phyloP scores from a whole-genome alignment of 2,888 invertebrate genomes.

The Lumbricus terrestris region DNA sequence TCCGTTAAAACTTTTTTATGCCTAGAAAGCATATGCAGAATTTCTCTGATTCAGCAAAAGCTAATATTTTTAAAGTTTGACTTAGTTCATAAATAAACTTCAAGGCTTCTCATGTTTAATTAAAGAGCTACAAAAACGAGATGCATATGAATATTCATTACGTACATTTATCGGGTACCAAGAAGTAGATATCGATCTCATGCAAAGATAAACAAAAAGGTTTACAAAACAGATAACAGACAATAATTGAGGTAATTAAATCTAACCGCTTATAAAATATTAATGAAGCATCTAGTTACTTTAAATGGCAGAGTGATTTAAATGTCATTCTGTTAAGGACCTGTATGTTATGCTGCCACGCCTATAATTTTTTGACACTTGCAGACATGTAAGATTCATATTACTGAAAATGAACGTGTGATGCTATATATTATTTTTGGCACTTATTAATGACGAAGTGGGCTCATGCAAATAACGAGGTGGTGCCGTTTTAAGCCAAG shows the following conservation, averaged over 20 bases:
- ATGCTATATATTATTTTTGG: too few species aligned
- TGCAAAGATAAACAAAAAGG: background rate
- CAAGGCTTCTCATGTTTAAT: too few species aligned
- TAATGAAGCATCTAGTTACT: background rate
- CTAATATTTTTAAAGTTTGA: too few species aligned
- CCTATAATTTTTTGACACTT: background rate
- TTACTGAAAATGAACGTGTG: too few species aligned
- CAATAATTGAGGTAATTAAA: background rate
- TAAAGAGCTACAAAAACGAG: background rate
- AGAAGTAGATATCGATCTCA: background rate
- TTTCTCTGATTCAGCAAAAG: too few species aligned
- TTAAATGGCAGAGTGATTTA: background rate
- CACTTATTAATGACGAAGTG: too few species aligned
- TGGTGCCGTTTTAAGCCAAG: too few species aligned
- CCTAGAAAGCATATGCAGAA: too few species aligned
- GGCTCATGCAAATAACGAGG: too few species aligned
- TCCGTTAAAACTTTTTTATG: too few species aligned
- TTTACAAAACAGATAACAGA: background rate
- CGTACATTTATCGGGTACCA: background rate
- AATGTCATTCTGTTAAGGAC: background rate
- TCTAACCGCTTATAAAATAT: background rate
- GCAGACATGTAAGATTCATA: too few species aligned
- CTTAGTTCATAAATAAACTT: too few species aligned
- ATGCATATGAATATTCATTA: background rate
- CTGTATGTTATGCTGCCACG: background rate